A percentile compares a stretch with the other conserved stretches of the same genome.
phyloP scores from a whole-genome alignment of 2,797 vertebrate species.

The Pogonophryne albipinna region DNA sequence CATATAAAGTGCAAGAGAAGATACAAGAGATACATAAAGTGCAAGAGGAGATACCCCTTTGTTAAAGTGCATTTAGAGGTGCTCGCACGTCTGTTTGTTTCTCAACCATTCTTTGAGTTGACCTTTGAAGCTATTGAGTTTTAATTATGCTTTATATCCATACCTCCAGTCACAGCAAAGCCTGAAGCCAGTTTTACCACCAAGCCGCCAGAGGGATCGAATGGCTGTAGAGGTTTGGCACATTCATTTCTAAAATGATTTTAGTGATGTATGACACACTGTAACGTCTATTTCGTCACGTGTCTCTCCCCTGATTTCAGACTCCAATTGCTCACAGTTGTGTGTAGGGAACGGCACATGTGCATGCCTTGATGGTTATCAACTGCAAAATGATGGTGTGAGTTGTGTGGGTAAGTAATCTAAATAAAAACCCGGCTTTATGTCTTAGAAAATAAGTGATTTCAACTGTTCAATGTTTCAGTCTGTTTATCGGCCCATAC shows the following conservation, averaged over 20 bases:
- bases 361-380: slow-evolving; percentile 89
- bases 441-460: too few relatives aligned
- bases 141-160: background rate
- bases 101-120: too few relatives aligned
- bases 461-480: too few relatives aligned
- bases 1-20: too few relatives aligned
- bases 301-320: slow-evolving; percentile 66
- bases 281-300: background rate
- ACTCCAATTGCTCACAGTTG: slow-evolving; percentile 89
- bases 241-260: slow-evolving; percentile 16
- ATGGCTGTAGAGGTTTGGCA: slow-evolving; percentile 86
- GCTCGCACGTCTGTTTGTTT: too few relatives aligned
- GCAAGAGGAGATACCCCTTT: too few relatives aligned
- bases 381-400: slow-evolving; percentile 86
- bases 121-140: too few relatives aligned
- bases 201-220: slow-evolving; percentile 56
- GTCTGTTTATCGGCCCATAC: background rate
- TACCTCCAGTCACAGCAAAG: slow-evolving; percentile 11
- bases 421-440: background rate
- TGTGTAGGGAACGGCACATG: slow-evolving; percentile 88
- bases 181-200: slow-evolving; percentile 12
- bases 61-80: too few relatives aligned
- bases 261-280: slow-evolving; percentile 8
- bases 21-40: too few relatives aligned
- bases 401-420: slow-evolving; percentile 88